These are phyloP conservation scores for Chrysoperla carnea DNA, from an alignment of 1,140 invertebrate genomes.

Conservation along the genomic window DNA sequence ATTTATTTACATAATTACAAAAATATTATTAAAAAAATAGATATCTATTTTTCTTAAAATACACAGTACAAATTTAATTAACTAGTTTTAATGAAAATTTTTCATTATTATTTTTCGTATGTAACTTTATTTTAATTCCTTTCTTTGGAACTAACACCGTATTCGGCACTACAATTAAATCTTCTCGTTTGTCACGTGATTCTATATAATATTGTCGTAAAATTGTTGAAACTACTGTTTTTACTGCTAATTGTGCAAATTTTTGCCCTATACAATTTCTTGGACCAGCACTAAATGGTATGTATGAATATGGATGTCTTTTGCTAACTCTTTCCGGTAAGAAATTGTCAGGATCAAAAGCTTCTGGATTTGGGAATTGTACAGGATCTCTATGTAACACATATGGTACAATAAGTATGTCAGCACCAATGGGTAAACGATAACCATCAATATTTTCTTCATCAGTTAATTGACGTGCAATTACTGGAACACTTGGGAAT, in stretches of 20 bases:
- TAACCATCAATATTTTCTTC: constrained; percentile 17
- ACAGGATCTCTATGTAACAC: constrained; percentile 44
- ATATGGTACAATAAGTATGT: constrained; percentile 27
- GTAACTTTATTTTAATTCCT: constrained; percentile 26
- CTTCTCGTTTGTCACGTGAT: constrained; percentile 30
- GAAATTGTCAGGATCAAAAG: constrained; percentile 50
- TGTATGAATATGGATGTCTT: constrained; percentile 29
- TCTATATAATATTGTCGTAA: constrained; percentile 39
- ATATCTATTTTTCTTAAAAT: no score
- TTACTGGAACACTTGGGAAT: constrained; percentile 48
- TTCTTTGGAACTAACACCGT: constrained; percentile 32
- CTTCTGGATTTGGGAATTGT: constrained; percentile 43
- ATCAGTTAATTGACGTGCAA: constrained; percentile 34
- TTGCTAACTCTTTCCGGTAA: constrained; percentile 28
- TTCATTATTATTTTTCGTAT: constrained; percentile 7
- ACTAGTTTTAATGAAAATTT: background rate
- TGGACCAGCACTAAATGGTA: constrained; percentile 44
- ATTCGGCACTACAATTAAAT: constrained; percentile 29
- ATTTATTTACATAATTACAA: no score
- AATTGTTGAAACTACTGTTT: constrained; percentile 41
- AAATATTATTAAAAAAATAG: no score
- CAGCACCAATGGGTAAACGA: constrained; percentile 25
- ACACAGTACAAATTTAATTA: no score
- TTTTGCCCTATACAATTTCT: constrained; percentile 50
- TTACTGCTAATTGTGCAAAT: constrained; percentile 56